Evolutionary conservation across 2,797 vertebrate species (phyloP).

Genomic region (Enteromius mattozi): DNA sequence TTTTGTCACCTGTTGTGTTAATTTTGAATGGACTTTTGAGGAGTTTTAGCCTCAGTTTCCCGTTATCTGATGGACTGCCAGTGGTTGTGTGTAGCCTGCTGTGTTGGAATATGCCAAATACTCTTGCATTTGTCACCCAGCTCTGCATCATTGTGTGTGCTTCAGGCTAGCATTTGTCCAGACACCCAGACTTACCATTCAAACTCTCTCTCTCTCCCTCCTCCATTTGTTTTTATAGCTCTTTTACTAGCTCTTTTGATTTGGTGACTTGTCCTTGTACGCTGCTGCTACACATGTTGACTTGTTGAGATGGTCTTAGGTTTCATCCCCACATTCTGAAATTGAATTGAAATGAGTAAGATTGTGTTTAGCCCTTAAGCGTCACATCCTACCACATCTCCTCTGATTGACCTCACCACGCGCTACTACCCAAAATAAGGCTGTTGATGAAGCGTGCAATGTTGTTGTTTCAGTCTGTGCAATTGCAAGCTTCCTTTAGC

Average conservation of each 20-base stretch:
- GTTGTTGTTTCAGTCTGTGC: slow-evolving; percentile 14
- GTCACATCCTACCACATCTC: slow-evolving; percentile 25
- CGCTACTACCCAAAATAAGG: background rate
- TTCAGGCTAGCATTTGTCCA: slow-evolving; percentile 34
- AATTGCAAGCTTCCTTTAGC: background rate
- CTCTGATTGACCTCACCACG: slow-evolving; percentile 8
- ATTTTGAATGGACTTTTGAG: background rate
- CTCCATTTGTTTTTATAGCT: background rate
- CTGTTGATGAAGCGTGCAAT: slow-evolving; percentile 1
- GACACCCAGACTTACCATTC: slow-evolving; percentile 23
- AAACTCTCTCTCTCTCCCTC: background rate
- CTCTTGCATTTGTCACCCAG: slow-evolving; percentile 30
- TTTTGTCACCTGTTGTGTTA: background rate
- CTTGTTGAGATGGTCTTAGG: slow-evolving; percentile 1
- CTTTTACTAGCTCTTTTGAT: slow-evolving; percentile 9
- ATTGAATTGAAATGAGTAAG: slow-evolving; percentile 43
- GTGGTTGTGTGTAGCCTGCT: background rate
- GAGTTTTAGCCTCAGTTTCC: background rate
- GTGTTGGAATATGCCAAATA: slow-evolving; percentile 24
- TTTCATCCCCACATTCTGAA: slow-evolving; percentile 27
- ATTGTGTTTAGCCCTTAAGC: slow-evolving; percentile 36
- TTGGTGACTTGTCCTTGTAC: background rate
- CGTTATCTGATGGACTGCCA: slow-evolving; percentile 2
- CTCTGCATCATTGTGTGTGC: slow-evolving; percentile 26
- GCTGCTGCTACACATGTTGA: slow-evolving; percentile 23